Conservation (phyloP, 2,113 vertebrate genomes). For the Chroicocephalus ridibundus region DNA sequence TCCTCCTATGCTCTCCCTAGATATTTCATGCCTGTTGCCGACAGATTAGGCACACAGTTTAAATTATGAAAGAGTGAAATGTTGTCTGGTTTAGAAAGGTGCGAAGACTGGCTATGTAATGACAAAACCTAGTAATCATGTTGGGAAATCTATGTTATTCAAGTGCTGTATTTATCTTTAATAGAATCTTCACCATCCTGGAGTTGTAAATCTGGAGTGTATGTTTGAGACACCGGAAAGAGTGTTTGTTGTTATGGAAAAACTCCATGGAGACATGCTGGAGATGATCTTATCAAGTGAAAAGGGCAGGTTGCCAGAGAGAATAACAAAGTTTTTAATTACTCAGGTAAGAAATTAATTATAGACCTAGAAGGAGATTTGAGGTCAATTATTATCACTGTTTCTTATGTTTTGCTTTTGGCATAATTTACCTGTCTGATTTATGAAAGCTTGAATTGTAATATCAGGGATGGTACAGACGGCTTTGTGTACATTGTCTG, state of each 20-base stretch:
- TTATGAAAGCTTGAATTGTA: not conserved
- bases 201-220: constrained; percentile 97
- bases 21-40: not conserved
- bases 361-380: constrained; percentile 14
- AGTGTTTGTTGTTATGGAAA: constrained; percentile 99
- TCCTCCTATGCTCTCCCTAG: not conserved
- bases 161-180: constrained; percentile 70
- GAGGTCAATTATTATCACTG: constrained; percentile 33
- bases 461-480: not conserved
- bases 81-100: not conserved
- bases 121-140: constrained; percentile 35
- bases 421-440: not conserved
- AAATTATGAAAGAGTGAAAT: not conserved
- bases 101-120: constrained; percentile 20
- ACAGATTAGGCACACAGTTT: not conserved
- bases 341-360: constrained; percentile 86
- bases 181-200: constrained; percentile 94
- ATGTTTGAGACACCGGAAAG: constrained; percentile 98
- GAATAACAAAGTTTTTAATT: constrained; percentile 96
- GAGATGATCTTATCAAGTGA: constrained; percentile 99
- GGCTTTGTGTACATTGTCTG: not conserved
- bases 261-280: constrained; percentile 98
- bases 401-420: not conserved
- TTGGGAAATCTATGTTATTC: constrained; percentile 57
- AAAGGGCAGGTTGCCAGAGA: constrained; percentile 94